Base-by-base conservation (phyloP, 2,888 invertebrate species). In the Choristoneura rosaceana region DNA sequence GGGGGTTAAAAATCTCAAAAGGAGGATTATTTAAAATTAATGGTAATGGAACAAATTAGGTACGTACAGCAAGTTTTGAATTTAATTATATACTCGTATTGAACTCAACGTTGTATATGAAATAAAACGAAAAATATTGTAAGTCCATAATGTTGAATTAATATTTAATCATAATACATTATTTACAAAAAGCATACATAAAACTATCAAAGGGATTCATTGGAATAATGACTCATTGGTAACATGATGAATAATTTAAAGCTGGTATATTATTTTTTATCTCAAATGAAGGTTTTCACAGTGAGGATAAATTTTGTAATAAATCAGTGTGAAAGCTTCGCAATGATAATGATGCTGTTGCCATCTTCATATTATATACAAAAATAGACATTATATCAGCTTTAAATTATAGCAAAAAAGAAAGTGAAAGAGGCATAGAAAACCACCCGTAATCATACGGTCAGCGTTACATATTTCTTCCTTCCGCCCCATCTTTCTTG, bases 391-490 rank as follows among this genome's bases (percentile, higher is more conserved):
- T 4, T 38, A 38, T 47, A 47, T 47, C n/a, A 47, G 5, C 47
- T 47, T 47, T n/a, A 47, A 47, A n/a, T n/a, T 52, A 52, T 52
- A 9, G 58, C 61, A 71, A 68, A 71, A 67, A 58, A 62, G 7
- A 47, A 41, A 50, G n/a, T 50, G 64, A 38, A 14, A n/a, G 33
- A 15, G 15, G n/a, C 33, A 70, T 67, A 55, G 61, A 58, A 64
- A 52, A 25, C 64, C 41, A 59, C n/a, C 25, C 34, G n/a, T 61
- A 61, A 71, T 55, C 45, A 71, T 47, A 66, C 45, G 43, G 34
- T 55, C 64, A 65, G 52, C 70, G 67, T 58, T 25, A 67, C 62
- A 71, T 62, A 66, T 58, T 55, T 71, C 71, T 67, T 67, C 38
- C 70, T 60, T 69, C 71, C 65, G 58, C n/a, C 66, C 33, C 66